phyloP scores from a whole-genome alignment of 2,797 vertebrate species.

The Craterocephalus amniculus region DNA sequence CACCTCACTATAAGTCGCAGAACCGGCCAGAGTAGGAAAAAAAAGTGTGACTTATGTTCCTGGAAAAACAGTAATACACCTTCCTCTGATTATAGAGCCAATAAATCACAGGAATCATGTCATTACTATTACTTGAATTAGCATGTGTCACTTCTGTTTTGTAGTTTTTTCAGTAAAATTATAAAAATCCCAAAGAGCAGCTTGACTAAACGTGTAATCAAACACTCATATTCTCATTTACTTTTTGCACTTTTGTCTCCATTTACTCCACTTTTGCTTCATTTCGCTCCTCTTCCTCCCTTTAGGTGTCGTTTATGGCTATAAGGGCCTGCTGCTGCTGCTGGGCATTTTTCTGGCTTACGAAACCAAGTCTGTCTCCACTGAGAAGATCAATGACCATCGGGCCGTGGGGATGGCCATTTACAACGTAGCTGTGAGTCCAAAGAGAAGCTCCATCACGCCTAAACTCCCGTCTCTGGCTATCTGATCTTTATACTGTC shows the following conservation, averaged over 20 bases:
- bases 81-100: too few relatives aligned
- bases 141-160: too few relatives aligned
- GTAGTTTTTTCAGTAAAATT: too few relatives aligned
- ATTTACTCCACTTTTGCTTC: too few relatives aligned
- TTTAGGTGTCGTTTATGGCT: conserved; percentile 92
- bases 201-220: background rate
- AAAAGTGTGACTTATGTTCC: too few relatives aligned
- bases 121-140: too few relatives aligned
- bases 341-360: conserved; percentile 95
- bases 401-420: conserved; percentile 96
- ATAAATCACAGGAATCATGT: too few relatives aligned
- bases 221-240: background rate
- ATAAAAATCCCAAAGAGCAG: too few relatives aligned
- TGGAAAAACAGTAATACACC: too few relatives aligned
- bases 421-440: conserved; percentile 95
- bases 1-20: too few relatives aligned
- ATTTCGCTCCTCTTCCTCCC: background rate
- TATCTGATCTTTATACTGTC: background rate
- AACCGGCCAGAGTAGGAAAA: too few relatives aligned
- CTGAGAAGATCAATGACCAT: conserved; percentile 97
- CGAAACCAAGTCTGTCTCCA: conserved; percentile 95
- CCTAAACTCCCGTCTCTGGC: conserved; percentile 27
- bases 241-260: too few relatives aligned
- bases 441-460: conserved; percentile 33
- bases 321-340: conserved; percentile 92